phyloP scores from a whole-genome alignment of 35 echinoderm and acorn worm species.

The Amphiura filiformis region DNA sequence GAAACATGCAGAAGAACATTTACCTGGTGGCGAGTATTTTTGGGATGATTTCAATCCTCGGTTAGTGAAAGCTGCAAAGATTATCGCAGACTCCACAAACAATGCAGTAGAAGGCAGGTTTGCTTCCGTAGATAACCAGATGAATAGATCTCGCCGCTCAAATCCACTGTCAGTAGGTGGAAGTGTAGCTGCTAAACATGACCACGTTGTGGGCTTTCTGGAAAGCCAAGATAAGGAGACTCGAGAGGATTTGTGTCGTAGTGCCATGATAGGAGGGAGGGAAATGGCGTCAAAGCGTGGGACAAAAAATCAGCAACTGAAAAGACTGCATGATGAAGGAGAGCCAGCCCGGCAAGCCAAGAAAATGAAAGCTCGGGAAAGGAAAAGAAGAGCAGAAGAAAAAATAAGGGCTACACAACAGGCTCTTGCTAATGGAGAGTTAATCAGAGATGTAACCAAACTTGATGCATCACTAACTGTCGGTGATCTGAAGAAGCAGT shows the following conservation, averaged over 20 bases:
- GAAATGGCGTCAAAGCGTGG: neutral
- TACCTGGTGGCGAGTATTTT: neutral
- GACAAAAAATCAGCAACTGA: neutral
- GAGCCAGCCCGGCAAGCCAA: neutral
- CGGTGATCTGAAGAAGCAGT: too few species aligned
- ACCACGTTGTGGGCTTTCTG: neutral
- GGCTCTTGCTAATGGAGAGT: too few species aligned
- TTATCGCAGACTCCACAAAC: neutral
- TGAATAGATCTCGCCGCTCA: neutral
- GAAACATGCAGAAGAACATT: neutral
- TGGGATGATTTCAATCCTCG: neutral
- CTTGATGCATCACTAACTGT: too few species aligned
- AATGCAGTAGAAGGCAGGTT: neutral
- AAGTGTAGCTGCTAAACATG: neutral
- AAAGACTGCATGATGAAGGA: neutral
- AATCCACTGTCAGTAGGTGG: neutral
- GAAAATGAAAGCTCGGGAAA: neutral
- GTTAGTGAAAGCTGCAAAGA: neutral
- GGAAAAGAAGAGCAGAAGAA: neutral
- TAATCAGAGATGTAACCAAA: too few species aligned
- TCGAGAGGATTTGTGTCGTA: neutral
- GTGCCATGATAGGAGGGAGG: neutral
- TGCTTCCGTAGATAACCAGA: neutral
- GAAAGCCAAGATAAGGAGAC: neutral
- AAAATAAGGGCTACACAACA: too few species aligned